Evolutionary conservation across 1,140 invertebrate genomes (phyloP).

Genomic region (Bombus superbus): DNA sequence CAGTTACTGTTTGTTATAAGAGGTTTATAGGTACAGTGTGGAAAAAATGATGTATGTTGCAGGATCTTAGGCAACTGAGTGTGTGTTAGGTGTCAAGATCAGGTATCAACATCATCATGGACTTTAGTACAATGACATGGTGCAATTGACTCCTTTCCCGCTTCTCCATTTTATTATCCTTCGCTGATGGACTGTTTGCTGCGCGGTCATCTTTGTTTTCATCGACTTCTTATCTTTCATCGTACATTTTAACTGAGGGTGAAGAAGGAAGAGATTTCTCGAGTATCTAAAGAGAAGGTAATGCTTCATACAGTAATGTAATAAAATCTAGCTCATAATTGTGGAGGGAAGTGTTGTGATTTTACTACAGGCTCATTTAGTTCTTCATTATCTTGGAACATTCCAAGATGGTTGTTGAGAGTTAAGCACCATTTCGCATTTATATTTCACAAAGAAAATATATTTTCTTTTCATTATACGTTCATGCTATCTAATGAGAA

Average conservation of each 20-base stretch:
- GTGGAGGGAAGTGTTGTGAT: slow-evolving; percentile 71
- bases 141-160: slow-evolving; percentile 72
- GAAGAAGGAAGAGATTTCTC: slow-evolving; percentile 72
- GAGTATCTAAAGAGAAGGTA: slow-evolving; percentile 76
- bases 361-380: slow-evolving; percentile 63
- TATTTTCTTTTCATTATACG: slow-evolving; percentile 45
- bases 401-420: slow-evolving; percentile 38
- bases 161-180: slow-evolving; percentile 74
- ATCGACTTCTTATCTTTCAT: slow-evolving; percentile 72
- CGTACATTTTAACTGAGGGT: slow-evolving; percentile 73
- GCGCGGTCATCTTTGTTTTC: slow-evolving; percentile 72
- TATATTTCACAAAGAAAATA: slow-evolving; percentile 24
- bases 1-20: slow-evolving; percentile 51
- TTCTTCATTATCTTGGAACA: slow-evolving; percentile 41
- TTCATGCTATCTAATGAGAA: slow-evolving; percentile 39
- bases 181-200: slow-evolving; percentile 69
- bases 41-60: slow-evolving; percentile 76
- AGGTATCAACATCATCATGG: slow-evolving; percentile 61
- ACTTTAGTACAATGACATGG: slow-evolving; percentile 66
- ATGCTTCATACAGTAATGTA: slow-evolving; percentile 74
- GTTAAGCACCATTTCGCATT: slow-evolving; percentile 38
- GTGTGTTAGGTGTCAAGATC: slow-evolving; percentile 74
- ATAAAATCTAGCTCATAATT: slow-evolving; percentile 75
- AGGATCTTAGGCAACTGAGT: slow-evolving; percentile 74
- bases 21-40: slow-evolving; percentile 68